Evolutionary conservation across 2,888 invertebrate species (phyloP), one percentile per base, ranked within the genome.

Genomic region (Ctena decussata): DNA sequence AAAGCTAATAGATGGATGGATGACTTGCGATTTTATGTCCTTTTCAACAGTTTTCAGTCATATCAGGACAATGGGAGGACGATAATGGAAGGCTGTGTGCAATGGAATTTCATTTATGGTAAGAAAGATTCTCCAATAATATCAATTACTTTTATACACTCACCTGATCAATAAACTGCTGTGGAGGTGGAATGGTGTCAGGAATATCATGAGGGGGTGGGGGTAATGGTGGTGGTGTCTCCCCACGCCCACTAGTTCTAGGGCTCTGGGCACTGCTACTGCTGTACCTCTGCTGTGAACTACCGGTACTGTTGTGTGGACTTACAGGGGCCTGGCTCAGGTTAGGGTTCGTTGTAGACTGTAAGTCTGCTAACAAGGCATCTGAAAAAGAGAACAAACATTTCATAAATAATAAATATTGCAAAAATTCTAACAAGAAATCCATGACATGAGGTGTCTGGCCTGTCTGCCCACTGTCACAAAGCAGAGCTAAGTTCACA

Each of bases 351-450:
- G 99, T 99, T 94, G 98, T 96, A 77, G 95, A 98, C 96, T 99
- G 99, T 83, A 99, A 97, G 96, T 99, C 99, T 83, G 99, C 99
- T 94, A 99, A 97, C 91, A 99, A 97, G 86, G 99, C 99, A 97
- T 99, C 99, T 99, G 94, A 44, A 96, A 94, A n/a, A 71, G 30
- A 74, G 8, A 41, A 41, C 41, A 41, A 41, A n/a, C n/a, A n/a
- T n/a, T n/a, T n/a, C n/a, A n/a, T n/a, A n/a, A n/a, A n/a, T n/a
- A n/a, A n/a, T n/a, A n/a, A n/a, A n/a, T n/a, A n/a, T n/a, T n/a
- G n/a, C n/a, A n/a, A n/a, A n/a, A n/a, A n/a, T n/a, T n/a, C n/a
- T n/a, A n/a, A n/a, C n/a, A n/a, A n/a, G n/a, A n/a, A n/a, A n/a
- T n/a, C n/a, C n/a, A n/a, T n/a, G n/a, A n/a, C n/a, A n/a, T n/a